Percentiles rank a stretch among this genome's conserved stretches.
Evolutionary conservation across 30 jellyfish, hydroid and myxozoan genomes (phyloP).

Genomic region (Hydractinia echinata): DNA sequence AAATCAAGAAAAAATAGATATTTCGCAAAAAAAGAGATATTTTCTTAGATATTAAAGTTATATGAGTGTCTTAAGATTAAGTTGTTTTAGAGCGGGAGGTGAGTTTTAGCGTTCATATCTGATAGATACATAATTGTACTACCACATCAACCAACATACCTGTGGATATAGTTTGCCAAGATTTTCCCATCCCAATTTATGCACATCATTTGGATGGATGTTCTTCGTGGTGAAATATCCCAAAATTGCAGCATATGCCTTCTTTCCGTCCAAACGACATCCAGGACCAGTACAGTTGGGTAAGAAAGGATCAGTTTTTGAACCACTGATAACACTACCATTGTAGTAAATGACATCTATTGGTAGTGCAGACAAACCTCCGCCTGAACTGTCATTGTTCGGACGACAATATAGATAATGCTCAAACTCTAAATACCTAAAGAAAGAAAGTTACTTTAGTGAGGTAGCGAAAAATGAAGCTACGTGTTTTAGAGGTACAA

Average conservation of each 20-base stretch:
- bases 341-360: conserved; percentile 55
- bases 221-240: conserved; percentile 89
- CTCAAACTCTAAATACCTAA: conserved; percentile 69
- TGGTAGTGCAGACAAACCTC: conserved; percentile 92
- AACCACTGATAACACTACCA: conserved; percentile 31
- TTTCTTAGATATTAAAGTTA: too few relatives aligned
- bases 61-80: too few relatives aligned
- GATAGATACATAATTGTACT: too few relatives aligned
- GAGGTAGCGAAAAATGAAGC: background rate
- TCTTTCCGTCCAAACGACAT: conserved; percentile 60
- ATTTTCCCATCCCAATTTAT: conserved; percentile 74
- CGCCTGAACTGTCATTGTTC: conserved; percentile 62
- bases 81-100: too few relatives aligned
- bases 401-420: conserved; percentile 94
- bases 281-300: conserved; percentile 43
- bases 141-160: conserved; percentile 36
- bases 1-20: too few relatives aligned
- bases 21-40: too few relatives aligned
- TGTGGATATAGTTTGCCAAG: conserved; percentile 70
- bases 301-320: conserved; percentile 44
- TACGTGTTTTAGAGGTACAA: too few relatives aligned
- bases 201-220: conserved; percentile 58
- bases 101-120: too few relatives aligned
- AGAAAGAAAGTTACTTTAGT: background rate
- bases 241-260: conserved; percentile 59